A percentile compares a stretch with the other conserved stretches of the same genome.
phyloP scores from a whole-genome alignment of 2,113 vertebrate species.

The Thomomys bottae region DNA sequence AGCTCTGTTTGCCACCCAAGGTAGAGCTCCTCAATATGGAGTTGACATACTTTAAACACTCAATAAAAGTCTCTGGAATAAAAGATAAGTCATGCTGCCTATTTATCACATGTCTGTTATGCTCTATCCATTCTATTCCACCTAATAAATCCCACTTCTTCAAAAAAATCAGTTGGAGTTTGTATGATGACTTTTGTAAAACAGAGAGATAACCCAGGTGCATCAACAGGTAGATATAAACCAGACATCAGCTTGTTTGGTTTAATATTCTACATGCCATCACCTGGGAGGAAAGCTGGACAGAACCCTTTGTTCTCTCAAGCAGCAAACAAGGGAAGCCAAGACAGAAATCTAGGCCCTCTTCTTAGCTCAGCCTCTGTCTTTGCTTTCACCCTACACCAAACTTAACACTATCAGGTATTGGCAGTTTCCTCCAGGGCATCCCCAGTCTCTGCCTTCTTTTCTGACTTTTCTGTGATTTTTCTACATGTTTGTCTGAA shows the following conservation, averaged over 20 bases:
- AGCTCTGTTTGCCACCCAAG: neutral
- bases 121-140: neutral
- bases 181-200: neutral
- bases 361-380: neutral
- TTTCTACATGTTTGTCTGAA: neutral
- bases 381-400: neutral
- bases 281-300: neutral
- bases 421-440: rapidly evolving
- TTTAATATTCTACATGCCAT: neutral
- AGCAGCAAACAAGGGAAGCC: neutral
- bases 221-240: conserved; percentile 4
- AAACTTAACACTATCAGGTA: neutral
- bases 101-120: neutral
- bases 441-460: neutral
- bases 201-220: neutral
- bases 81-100: conserved; percentile 30
- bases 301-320: rapidly evolving
- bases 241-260: neutral
- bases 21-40: neutral
- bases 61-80: neutral
- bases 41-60: neutral
- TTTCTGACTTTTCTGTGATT: neutral
- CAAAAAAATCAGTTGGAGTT: neutral
- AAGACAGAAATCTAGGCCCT: neutral
- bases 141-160: neutral